A percentile compares a stretch with the other conserved stretches of the same genome.
phyloP scores from a whole-genome alignment of 2,797 vertebrate genomes.

The Anguilla pacifica region DNA sequence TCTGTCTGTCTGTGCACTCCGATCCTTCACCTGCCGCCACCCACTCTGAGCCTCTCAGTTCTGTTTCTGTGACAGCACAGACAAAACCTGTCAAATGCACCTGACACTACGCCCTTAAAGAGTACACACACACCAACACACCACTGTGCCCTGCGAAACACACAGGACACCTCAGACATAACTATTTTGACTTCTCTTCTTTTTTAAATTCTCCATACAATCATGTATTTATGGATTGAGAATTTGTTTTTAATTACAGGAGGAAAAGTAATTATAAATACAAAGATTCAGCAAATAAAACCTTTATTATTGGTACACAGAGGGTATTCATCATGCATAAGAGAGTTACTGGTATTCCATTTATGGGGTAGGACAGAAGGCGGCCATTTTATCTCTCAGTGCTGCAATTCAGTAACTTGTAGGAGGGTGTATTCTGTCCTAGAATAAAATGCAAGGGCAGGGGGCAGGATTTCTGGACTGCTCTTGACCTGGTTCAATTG shows the following conservation, averaged over 20 bases:
- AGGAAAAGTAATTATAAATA: background rate
- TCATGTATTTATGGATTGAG: background rate
- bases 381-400: background rate
- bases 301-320: background rate
- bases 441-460: background rate
- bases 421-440: background rate
- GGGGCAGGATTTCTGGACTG: background rate
- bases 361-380: background rate
- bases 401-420: background rate
- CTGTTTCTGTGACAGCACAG: background rate
- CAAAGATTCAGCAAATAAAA: background rate
- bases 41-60: background rate
- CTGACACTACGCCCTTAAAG: background rate
- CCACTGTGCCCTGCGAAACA: too few relatives aligned
- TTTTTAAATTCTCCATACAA: background rate
- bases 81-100: background rate
- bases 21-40: background rate
- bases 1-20: background rate
- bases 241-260: background rate
- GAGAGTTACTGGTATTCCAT: background rate
- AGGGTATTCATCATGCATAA: background rate
- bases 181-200: background rate
- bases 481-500: background rate
- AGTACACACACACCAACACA: background rate
- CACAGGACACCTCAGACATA: background rate